Conservation (phyloP, 1,140 invertebrate genomes). For the Lordiphosa clarofinis region DNA sequence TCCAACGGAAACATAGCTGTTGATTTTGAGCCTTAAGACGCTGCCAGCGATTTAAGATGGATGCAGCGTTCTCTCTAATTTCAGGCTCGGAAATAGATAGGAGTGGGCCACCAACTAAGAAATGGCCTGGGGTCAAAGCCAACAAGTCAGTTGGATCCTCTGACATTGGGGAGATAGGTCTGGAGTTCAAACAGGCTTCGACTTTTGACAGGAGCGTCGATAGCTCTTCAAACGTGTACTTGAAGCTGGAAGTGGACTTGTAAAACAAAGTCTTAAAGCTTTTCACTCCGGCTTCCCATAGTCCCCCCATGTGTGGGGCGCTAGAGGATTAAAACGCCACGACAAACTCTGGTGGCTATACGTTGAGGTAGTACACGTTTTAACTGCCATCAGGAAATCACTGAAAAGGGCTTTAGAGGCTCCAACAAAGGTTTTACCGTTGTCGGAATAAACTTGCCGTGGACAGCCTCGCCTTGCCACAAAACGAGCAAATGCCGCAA, state of each 20-base stretch:
- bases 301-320: neutral
- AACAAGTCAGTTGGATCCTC: neutral
- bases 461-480: neutral
- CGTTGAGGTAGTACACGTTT: too few relatives aligned
- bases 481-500: neutral
- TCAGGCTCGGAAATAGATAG: constrained; percentile 1
- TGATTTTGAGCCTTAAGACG: constrained; percentile 4
- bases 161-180: constrained; percentile 11
- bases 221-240: neutral
- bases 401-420: too few relatives aligned
- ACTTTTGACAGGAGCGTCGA: neutral
- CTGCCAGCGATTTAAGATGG: constrained; percentile 19
- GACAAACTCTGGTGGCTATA: too few relatives aligned
- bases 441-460: neutral
- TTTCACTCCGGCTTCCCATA: too few relatives aligned
- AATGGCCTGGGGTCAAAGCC: constrained; percentile 5
- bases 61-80: constrained; percentile 7
- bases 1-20: constrained; percentile 19
- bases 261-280: neutral
- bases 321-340: too few relatives aligned
- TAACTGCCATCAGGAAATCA: too few relatives aligned
- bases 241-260: neutral
- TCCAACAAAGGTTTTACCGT: too few relatives aligned
- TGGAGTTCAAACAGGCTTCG: constrained; percentile 1
- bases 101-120: neutral